Evolutionary conservation across 2,888 invertebrate species (phyloP), one percentile per base, ranked within the genome.

Genomic region (Tanytarsus gracilentus): DNA sequence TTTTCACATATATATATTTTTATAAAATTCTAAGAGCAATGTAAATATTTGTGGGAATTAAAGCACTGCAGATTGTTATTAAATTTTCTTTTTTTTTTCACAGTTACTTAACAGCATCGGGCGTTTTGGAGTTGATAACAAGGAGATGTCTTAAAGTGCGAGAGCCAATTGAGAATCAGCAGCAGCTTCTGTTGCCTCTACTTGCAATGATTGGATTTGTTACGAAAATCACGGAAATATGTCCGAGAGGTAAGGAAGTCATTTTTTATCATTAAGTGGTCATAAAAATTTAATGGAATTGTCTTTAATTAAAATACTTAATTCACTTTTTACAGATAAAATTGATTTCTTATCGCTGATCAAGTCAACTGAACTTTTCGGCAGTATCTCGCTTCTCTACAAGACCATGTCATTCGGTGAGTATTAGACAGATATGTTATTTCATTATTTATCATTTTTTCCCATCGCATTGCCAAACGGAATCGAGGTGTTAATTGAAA

Each of bases 81-180:
- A 61, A 63, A 62, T 65, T 56, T 59, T 70, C 68, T 11, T 25
- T 55, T 39, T n/a, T 26, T 9, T 26, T 30, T 29, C 61, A 11
- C 79, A 90, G 90, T 70, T 90, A 88, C 70, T 78, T 85, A 16
- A 85, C 89, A 62, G 83, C 86, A 66, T 82, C 85, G 51, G 88
- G 89, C 26, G 77, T 89, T n/a, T 81, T 90, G 61, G 90, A 89
- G 69, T 82, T 85, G 64, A 76, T 90, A 55, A 80, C 84, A 18
- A 79, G 80, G 63, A 84, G 84, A 69, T 84, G 85, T 70, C 77
- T 81, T 66, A 79, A 81, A 65, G 83, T 86, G 39, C 79, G 83
- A 61, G 84, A 84, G 65, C 83, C 85, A 8, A 79, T 74, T 63
- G 74, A 74, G 63, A 67, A 68, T 65, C 70, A 74, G 65, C 72